Conservation (phyloP, 1,140 invertebrate species). For the Augochlora pura region DNA sequence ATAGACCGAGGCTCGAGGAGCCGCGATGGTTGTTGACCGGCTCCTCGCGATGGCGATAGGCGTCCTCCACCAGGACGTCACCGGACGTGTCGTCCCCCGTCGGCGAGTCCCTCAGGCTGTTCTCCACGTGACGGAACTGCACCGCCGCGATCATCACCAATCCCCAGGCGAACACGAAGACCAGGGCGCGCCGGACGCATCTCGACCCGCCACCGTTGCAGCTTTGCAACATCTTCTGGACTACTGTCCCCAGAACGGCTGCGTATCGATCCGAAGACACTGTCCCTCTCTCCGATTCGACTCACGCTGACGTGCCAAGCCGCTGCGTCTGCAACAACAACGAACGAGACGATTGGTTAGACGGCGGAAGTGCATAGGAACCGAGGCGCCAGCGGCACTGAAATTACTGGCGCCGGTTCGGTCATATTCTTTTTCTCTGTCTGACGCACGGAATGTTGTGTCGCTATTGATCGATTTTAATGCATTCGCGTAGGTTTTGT, state of each 20-base stretch:
- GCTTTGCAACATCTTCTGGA: constrained; percentile 70
- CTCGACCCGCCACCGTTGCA: constrained; percentile 72
- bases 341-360: background rate
- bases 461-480: too few relatives aligned
- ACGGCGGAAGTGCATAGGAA: background rate
- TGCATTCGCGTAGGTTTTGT: too few relatives aligned
- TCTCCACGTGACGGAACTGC: constrained; percentile 75
- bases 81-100: constrained; percentile 63
- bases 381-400: too few relatives aligned
- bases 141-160: constrained; percentile 79
- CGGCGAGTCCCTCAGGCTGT: constrained; percentile 61
- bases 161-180: constrained; percentile 78
- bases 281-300: background rate
- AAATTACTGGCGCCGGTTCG: too few relatives aligned
- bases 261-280: constrained; percentile 2
- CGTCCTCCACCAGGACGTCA: constrained; percentile 57
- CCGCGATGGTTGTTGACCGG: constrained; percentile 74
- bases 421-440: too few relatives aligned
- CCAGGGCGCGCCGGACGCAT: constrained; percentile 78
- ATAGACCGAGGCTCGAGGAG: constrained; percentile 73
- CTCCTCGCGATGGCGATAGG: constrained; percentile 47
- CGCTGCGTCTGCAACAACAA: constrained; percentile 37
- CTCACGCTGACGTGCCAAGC: constrained; percentile 2
- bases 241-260: background rate
- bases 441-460: too few relatives aligned